A percentile compares a stretch with the other conserved stretches of the same genome.
Evolutionary conservation across 2,797 vertebrate genomes (phyloP).

Genomic region (Paguma larvata): DNA sequence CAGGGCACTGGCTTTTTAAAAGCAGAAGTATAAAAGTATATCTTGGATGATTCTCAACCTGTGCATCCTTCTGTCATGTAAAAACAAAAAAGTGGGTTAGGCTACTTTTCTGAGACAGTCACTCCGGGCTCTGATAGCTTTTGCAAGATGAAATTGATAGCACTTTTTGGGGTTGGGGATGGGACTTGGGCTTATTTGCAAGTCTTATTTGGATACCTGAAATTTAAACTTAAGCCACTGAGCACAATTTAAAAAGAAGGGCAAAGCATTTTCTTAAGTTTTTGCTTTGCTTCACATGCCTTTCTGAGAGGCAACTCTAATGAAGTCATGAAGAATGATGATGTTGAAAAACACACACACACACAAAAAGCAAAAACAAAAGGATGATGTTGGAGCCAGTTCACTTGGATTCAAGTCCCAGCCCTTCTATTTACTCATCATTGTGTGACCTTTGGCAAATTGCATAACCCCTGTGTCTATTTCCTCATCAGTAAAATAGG

Average conservation of each 20-base stretch:
- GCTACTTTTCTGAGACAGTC: background rate
- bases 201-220: background rate
- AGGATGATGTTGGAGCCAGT: background rate
- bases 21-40: background rate
- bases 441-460: conserved; percentile 25
- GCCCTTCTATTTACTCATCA: background rate
- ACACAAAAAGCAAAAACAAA: background rate
- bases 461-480: background rate
- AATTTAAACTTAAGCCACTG: background rate
- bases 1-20: background rate
- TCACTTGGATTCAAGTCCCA: background rate
- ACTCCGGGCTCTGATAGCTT: background rate
- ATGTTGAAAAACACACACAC: background rate
- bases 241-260: background rate
- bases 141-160: background rate
- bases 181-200: background rate
- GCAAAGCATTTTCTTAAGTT: background rate
- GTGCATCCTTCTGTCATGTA: background rate
- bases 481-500: conserved; percentile 15
- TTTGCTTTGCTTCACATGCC: background rate
- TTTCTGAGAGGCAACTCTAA: background rate
- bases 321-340: background rate
- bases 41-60: background rate
- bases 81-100: background rate
- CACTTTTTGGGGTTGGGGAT: background rate